phyloP scores from a whole-genome alignment of 2,888 invertebrate genomes.

The Teleiodes luculella region DNA sequence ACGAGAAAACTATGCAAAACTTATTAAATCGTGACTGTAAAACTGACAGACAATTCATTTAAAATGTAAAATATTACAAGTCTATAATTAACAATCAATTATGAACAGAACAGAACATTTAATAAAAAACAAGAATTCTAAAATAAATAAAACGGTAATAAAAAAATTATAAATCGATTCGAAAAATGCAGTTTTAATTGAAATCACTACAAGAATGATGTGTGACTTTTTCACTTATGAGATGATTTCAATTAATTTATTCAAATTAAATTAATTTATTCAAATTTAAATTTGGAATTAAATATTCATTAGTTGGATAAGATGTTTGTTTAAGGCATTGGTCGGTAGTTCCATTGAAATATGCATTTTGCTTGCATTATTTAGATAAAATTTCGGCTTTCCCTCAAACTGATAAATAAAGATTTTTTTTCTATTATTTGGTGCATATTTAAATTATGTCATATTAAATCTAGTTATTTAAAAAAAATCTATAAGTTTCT shows the following conservation, averaged over 20 bases:
- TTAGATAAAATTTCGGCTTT: background rate
- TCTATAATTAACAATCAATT: too few relatives aligned
- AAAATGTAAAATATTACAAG: background rate
- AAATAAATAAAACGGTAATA: background rate
- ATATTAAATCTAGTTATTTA: too few relatives aligned
- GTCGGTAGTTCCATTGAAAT: background rate
- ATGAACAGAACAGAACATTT: background rate
- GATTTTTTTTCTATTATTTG: too few relatives aligned
- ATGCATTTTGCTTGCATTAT: background rate
- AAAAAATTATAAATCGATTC: constrained; percentile 8
- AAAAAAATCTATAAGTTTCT: too few relatives aligned
- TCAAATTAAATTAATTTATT: constrained; percentile 25
- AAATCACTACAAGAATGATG: constrained; percentile 13
- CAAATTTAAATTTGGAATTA: constrained; percentile 19
- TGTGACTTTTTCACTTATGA: constrained; percentile 15
- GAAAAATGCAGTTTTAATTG: background rate
- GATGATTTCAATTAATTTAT: constrained; percentile 20
- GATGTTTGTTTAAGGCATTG: constrained; percentile 4
- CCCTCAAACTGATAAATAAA: background rate
- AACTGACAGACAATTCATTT: background rate
- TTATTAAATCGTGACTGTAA: background rate
- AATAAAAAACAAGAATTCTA: background rate
- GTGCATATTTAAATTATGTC: too few relatives aligned
- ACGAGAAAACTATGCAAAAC: constrained; percentile 1
- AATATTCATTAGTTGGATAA: constrained; percentile 20